Base-by-base conservation (phyloP, 2,888 invertebrate species). In the Calliphora vomitoria region DNA sequence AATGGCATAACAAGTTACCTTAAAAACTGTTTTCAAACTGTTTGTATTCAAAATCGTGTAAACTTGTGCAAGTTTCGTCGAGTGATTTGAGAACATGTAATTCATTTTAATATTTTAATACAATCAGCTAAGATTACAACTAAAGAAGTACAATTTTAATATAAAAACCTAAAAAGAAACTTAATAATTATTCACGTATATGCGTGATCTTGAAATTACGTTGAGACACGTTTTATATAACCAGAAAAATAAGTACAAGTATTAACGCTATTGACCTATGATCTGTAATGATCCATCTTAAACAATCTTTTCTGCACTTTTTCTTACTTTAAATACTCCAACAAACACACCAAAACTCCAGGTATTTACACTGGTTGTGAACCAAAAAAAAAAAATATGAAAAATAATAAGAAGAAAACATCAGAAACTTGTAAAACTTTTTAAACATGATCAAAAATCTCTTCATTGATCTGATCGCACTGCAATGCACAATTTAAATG, bases 131-230 rank as follows among this genome's bases (percentile, higher is more conserved):
- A 18, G 3, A 55, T 74, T 69, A 35, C 58, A 20, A 18, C 41
- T 58, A 5, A 44, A 41, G 20, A 18, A 31, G 1, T 31, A 4
- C 66, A 60, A 68, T 76, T 76, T 82, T 64, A 41, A 20, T 53
- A 8, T 47, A 38, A 8, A 50, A 64, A 74, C 35, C 3, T 41
- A 18, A 62, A 60, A n/a, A 78, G 3, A 41, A 44, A 62, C 35
- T 35, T 80, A 15, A 78, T 76, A 82, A 64, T 82, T 74, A 82
- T 78, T 18, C 78, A 78, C 82, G 64, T 86, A 86, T 50, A 62
- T 85, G 87, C 82, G 85, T 85, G 85, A 87, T 87, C 71, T 82
- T 82, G 84, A 78, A 82, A 86, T 86, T 86, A 82, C 60, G 74
- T 85, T 80, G 64, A 80, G 64, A 66, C 83, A 79, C 82, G 85